phyloP scores from a whole-genome alignment of 2,113 vertebrate genomes.

The Tangachromis dhanisi region DNA sequence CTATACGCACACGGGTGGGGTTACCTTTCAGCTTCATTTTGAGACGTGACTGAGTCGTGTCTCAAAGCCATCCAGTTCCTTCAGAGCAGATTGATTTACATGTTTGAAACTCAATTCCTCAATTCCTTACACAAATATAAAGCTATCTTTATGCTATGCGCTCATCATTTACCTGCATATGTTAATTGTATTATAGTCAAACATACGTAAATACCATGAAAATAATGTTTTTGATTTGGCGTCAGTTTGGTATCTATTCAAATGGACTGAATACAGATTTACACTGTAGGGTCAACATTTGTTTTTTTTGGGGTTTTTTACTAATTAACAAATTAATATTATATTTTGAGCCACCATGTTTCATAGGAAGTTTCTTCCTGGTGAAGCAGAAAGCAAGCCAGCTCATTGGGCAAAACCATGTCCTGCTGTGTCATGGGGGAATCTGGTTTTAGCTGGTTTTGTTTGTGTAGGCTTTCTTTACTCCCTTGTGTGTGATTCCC shows the following conservation, averaged over 20 bases:
- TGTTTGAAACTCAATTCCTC: background rate
- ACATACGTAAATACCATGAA: background rate
- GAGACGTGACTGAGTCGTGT: background rate
- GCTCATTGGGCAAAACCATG: background rate
- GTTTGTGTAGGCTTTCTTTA: too few relatives aligned
- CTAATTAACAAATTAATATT: background rate
- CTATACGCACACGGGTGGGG: background rate
- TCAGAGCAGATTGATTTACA: background rate
- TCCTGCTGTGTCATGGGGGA: background rate
- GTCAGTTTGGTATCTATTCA: background rate
- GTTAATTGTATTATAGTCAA: background rate
- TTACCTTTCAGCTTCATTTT: background rate
- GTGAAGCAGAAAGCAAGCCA: background rate
- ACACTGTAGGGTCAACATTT: background rate
- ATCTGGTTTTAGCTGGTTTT: background rate
- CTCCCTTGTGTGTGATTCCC: background rate
- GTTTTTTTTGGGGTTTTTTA: accelerated
- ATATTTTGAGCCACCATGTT: background rate
- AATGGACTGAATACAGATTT: background rate
- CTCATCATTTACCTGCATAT: background rate
- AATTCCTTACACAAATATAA: background rate
- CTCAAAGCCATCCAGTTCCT: background rate
- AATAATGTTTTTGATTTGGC: background rate
- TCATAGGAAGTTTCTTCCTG: background rate
- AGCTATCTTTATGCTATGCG: background rate